Percentiles rank a stretch among this genome's conserved stretches.
phyloP scores from a whole-genome alignment of 2,113 vertebrate species.

The Dasyornis broadbenti region DNA sequence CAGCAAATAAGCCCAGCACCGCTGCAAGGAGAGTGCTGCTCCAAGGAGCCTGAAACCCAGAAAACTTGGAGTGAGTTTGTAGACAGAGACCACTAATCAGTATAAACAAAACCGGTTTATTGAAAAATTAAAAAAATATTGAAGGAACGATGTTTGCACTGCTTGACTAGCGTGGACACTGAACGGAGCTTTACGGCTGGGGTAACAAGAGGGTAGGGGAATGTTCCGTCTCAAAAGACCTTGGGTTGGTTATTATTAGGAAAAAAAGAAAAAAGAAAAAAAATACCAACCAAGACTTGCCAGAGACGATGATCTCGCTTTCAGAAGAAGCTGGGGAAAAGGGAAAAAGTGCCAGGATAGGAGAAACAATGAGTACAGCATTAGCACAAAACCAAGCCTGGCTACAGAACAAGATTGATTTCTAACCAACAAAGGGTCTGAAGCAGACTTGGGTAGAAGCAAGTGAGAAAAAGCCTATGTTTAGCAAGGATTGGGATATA shows the following conservation, averaged over 20 bases:
- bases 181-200: neutral
- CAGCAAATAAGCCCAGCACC: neutral
- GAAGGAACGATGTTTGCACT: neutral
- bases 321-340: neutral
- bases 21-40: neutral
- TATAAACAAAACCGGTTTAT: neutral
- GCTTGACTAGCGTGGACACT: neutral
- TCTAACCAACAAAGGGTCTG: neutral
- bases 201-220: neutral
- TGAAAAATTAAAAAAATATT: neutral
- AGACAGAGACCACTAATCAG: neutral
- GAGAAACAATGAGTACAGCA: neutral
- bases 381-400: neutral
- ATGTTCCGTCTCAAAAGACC: neutral
- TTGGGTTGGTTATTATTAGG: neutral
- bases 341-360: neutral
- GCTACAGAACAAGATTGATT: neutral
- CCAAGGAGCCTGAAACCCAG: neutral
- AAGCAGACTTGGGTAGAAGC: neutral
- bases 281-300: neutral
- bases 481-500: neutral
- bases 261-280: rapidly evolving
- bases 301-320: neutral
- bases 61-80: neutral
- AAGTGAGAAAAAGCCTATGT: neutral